Evolutionary conservation across 2,888 invertebrate species (phyloP).

Genomic region (Oegoconia quadripuncta): DNA sequence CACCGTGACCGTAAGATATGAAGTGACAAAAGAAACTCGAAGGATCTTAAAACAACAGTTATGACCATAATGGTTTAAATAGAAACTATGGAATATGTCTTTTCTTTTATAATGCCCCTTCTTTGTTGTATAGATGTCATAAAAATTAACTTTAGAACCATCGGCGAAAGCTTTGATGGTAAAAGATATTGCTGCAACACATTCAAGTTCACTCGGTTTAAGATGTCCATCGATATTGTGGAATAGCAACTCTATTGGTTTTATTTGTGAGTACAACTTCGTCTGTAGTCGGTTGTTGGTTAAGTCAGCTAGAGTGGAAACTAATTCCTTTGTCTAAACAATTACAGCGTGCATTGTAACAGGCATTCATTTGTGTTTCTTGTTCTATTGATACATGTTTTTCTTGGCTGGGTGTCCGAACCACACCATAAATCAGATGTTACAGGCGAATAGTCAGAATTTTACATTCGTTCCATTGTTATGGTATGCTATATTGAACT

Average conservation of each 20-base stretch:
- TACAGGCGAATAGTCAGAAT: conserved; percentile 34
- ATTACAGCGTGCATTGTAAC: conserved; percentile 72
- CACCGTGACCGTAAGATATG: conserved; percentile 41
- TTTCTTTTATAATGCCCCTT: conserved; percentile 56
- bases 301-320: conserved; percentile 25
- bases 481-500: conserved; percentile 28
- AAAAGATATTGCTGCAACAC: conserved; percentile 46
- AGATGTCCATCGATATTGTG: conserved; percentile 6
- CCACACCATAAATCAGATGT: conserved; percentile 74
- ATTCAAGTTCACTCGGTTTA: conserved; percentile 22
- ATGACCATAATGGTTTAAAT: conserved; percentile 46
- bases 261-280: conserved; percentile 24
- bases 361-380: conserved; percentile 72
- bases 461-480: conserved; percentile 27
- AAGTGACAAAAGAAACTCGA: conserved; percentile 34
- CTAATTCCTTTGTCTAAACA: conserved; percentile 70
- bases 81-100: conserved; percentile 55
- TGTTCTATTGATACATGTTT: conserved; percentile 69
- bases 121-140: conserved; percentile 65
- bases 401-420: conserved; percentile 70
- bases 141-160: conserved; percentile 70
- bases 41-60: conserved; percentile 36
- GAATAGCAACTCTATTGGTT: conserved; percentile 17
- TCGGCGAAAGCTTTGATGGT: conserved; percentile 71
- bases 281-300: conserved; percentile 18